phyloP scores from a whole-genome alignment of 2,113 vertebrate genomes.

The Phasianus colchicus region DNA sequence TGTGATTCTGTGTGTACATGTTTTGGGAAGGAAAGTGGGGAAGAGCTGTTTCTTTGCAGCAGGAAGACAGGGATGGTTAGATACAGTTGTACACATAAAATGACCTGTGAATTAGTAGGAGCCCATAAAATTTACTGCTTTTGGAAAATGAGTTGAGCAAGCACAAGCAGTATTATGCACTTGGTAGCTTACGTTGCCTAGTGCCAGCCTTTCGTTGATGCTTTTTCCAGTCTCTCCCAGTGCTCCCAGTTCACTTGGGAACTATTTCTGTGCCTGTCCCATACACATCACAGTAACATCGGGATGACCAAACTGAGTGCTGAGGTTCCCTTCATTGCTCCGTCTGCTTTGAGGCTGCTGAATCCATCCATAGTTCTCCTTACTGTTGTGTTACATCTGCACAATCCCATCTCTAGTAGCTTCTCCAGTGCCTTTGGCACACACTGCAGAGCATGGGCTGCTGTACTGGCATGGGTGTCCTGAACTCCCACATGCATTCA shows the following conservation, averaged over 20 bases:
- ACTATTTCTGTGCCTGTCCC: neutral
- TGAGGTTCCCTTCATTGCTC: neutral
- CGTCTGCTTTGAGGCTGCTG: neutral
- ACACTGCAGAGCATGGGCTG: accelerated
- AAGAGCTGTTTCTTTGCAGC: neutral
- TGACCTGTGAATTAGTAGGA: neutral
- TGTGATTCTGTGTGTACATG: too few relatives aligned
- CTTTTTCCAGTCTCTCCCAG: neutral
- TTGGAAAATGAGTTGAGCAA: neutral
- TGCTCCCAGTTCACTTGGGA: neutral
- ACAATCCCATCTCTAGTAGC: neutral
- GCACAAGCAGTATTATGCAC: neutral
- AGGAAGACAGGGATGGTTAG: neutral
- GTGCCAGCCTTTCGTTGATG: neutral
- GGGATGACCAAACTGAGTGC: neutral
- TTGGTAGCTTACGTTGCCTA: neutral
- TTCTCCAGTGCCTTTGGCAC: neutral
- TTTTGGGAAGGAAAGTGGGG: neutral
- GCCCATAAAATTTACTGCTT: neutral
- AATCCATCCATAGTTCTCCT: neutral
- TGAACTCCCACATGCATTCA: neutral
- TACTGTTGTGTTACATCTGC: neutral
- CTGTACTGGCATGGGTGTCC: neutral
- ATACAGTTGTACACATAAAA: neutral
- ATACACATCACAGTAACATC: neutral